These are phyloP conservation scores for Leptopilina drosophilae DNA, from an alignment of 2,888 invertebrate genomes.

Conservation along the genomic window DNA sequence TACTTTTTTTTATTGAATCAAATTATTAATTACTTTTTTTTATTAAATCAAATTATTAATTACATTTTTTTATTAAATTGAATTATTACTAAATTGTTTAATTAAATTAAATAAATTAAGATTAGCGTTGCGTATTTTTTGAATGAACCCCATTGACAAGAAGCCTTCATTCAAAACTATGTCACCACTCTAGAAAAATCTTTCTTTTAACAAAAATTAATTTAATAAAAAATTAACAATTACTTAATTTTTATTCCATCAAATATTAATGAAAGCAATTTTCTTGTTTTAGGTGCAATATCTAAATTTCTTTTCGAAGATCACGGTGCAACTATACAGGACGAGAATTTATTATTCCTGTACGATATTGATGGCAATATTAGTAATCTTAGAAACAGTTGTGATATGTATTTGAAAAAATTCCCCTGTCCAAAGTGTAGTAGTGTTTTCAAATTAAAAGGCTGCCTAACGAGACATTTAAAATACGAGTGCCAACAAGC, in stretches of 20 bases:
- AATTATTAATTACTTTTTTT: too few relatives aligned
- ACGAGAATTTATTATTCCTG: neutral
- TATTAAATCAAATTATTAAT: too few relatives aligned
- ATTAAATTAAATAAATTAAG: too few relatives aligned
- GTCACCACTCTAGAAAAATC: neutral
- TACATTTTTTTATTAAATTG: too few relatives aligned
- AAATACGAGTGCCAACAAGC: constrained; percentile 73
- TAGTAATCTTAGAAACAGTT: neutral
- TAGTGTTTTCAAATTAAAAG: constrained; percentile 60
- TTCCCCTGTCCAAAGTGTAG: constrained; percentile 63
- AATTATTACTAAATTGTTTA: too few relatives aligned
- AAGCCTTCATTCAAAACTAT: neutral
- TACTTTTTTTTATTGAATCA: too few relatives aligned
- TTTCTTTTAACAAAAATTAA: too few relatives aligned
- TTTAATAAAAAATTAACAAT: too few relatives aligned
- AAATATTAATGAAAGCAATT: neutral
- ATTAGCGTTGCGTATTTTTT: too few relatives aligned
- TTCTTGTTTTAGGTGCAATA: constrained; percentile 22
- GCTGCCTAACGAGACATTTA: constrained; percentile 63
- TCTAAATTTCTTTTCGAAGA: neutral
- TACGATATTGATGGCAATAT: neutral
- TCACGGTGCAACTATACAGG: neutral
- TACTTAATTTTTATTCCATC: neutral
- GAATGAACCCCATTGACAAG: too few relatives aligned
- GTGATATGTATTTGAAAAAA: neutral